A percentile compares a stretch with the other conserved stretches of the same genome.
These are phyloP conservation scores for Phrynocephalus vlangalii DNA, from an alignment of 2,797 vertebrate species.

Conservation along the genomic window DNA sequence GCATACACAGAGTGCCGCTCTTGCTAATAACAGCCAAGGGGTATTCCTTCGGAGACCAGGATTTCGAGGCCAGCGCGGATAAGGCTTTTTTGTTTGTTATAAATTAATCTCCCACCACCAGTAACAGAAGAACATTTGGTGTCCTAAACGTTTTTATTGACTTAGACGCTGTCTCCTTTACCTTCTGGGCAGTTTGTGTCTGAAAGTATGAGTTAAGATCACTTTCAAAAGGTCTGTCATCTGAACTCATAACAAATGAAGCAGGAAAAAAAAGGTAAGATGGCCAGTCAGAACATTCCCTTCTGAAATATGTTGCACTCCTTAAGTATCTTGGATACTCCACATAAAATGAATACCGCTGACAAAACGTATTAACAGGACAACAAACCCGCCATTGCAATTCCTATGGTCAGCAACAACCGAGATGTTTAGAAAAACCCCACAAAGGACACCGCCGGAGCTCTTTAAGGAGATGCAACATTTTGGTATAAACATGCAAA, in stretches of 20 bases:
- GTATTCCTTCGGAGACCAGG: neutral
- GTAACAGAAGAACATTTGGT: neutral
- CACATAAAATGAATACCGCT: fast-evolving
- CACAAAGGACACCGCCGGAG: conserved; percentile 24
- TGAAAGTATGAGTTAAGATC: neutral
- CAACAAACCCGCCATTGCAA: neutral
- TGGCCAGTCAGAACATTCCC: conserved; percentile 45
- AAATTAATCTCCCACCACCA: neutral
- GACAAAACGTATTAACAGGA: neutral
- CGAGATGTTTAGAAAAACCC: neutral
- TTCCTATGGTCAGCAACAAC: neutral
- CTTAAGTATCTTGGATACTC: neutral
- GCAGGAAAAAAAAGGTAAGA: neutral
- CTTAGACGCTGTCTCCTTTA: neutral
- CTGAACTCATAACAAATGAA: neutral
- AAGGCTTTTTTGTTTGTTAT: neutral
- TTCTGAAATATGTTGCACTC: conserved; percentile 27
- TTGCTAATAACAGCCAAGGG: neutral
- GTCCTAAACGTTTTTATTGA: neutral
- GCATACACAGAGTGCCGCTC: neutral
- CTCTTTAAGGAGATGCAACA: conserved; percentile 52
- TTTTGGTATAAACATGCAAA: conserved; percentile 66
- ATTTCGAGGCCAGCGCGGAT: neutral
- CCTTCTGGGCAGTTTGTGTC: too few species aligned
- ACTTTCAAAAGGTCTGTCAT: neutral